phyloP scores from a whole-genome alignment of 2,888 invertebrate species.

The Leptarthrus brevirostris region DNA sequence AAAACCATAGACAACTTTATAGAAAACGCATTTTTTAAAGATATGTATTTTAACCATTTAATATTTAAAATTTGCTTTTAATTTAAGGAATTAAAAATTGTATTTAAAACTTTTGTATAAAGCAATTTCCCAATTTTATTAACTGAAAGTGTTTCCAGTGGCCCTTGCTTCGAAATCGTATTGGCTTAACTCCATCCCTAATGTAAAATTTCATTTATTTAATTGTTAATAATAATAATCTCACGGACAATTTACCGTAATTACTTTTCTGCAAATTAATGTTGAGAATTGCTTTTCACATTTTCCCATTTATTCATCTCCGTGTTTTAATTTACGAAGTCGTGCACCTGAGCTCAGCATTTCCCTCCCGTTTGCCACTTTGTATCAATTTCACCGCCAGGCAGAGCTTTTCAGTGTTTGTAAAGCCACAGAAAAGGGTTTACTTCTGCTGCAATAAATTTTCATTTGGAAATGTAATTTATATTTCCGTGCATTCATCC shows the following conservation, averaged over 20 bases:
- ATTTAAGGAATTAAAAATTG: too few species aligned
- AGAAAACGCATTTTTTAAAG: too few species aligned
- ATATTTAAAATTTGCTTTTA: too few species aligned
- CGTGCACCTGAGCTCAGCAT: constrained; percentile 19
- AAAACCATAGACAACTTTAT: too few species aligned
- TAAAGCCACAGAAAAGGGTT: constrained; percentile 37
- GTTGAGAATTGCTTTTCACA: constrained; percentile 38
- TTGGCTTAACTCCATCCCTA: too few species aligned
- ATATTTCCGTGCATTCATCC: constrained; percentile 42
- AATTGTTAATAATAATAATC: constrained; percentile 40
- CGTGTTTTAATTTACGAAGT: constrained; percentile 36
- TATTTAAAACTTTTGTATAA: too few species aligned
- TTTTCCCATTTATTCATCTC: constrained; percentile 27
- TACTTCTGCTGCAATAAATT: constrained; percentile 38
- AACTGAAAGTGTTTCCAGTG: too few species aligned
- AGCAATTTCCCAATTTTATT: too few species aligned
- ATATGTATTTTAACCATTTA: too few species aligned
- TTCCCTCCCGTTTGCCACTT: constrained; percentile 21
- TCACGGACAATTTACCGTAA: constrained; percentile 29
- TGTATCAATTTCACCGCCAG: constrained; percentile 28
- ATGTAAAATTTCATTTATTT: constrained; percentile 28
- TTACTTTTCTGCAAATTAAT: constrained; percentile 41
- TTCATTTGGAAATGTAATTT: constrained; percentile 46
- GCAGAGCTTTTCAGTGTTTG: constrained; percentile 31
- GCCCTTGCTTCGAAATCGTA: too few species aligned